These are phyloP conservation scores for Oxycera nigricornis DNA, from an alignment of 2,888 invertebrate genomes.

Conservation along the genomic window DNA sequence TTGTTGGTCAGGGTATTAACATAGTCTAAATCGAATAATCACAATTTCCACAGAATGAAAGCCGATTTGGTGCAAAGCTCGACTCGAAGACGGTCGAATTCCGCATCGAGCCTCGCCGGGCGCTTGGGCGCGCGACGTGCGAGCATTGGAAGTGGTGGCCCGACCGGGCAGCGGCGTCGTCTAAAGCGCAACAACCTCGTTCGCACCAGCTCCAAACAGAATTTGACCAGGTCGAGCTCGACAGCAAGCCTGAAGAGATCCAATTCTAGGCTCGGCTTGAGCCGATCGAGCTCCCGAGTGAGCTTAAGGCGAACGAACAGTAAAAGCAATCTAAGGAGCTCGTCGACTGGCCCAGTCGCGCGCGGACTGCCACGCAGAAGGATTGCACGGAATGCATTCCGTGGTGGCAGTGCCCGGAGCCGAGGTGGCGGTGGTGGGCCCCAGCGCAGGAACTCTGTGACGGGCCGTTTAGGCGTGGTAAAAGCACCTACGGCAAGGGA, in stretches of 20 bases:
- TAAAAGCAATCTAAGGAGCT: slow-evolving; percentile 41
- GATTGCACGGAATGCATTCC: not conserved
- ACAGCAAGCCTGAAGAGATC: slow-evolving; percentile 43
- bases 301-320: slow-evolving; percentile 43
- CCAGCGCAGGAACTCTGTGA: slow-evolving; percentile 40
- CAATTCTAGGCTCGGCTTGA: slow-evolving; percentile 39
- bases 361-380: slow-evolving; percentile 1
- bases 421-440: slow-evolving; percentile 26
- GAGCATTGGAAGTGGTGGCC: slow-evolving; percentile 53
- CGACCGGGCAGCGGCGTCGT: slow-evolving; percentile 48
- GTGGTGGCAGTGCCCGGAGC: not conserved
- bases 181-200: slow-evolving; percentile 34
- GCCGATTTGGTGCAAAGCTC: slow-evolving; percentile 57
- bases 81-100: slow-evolving; percentile 54
- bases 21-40: slow-evolving; percentile 48
- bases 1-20: slow-evolving; percentile 1
- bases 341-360: slow-evolving; percentile 32
- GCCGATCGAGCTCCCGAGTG: slow-evolving; percentile 6
- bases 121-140: slow-evolving; percentile 54
- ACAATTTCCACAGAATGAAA: slow-evolving; percentile 58
- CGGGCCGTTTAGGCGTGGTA: slow-evolving; percentile 40
- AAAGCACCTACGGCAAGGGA: slow-evolving; percentile 29
- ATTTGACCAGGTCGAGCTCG: slow-evolving; percentile 43
- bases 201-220: slow-evolving; percentile 18
- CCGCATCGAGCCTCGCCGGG: slow-evolving; percentile 52